Conservation (phyloP, 2,797 vertebrate genomes). For the Eulemur rubriventer region DNA sequence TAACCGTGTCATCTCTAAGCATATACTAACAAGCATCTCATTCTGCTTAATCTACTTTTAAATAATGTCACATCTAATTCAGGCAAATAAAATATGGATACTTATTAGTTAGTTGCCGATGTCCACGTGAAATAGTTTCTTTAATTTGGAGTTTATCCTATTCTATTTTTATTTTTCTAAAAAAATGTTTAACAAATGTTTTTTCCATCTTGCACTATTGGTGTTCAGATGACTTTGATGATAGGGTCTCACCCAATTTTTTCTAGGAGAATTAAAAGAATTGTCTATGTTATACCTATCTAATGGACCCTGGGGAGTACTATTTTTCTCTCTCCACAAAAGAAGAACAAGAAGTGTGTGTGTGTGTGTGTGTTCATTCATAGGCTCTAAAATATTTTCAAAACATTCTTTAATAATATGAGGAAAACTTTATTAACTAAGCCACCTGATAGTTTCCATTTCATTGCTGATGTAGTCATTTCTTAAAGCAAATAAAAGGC, state of each 20-base stretch:
- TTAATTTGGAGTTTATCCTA: background rate
- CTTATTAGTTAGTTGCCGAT: background rate
- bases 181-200: background rate
- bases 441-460: background rate
- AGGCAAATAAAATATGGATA: background rate
- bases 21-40: constrained; percentile 82
- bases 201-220: background rate
- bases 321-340: background rate
- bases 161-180: background rate
- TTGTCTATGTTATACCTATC: background rate
- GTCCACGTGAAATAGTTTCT: background rate
- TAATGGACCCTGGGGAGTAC: background rate
- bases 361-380: background rate
- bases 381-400: background rate
- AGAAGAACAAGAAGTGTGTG: background rate
- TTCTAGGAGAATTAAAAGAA: background rate
- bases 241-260: background rate
- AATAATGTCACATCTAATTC: background rate
- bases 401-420: background rate
- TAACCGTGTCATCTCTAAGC: constrained; percentile 81
- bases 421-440: background rate
- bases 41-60: constrained; percentile 48
- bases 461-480: background rate
- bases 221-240: background rate
- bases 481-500: background rate